Evolutionary conservation across 2,888 invertebrate species (phyloP), one percentile per base, ranked within the genome.

Genomic region (Drosophila tripunctata): DNA sequence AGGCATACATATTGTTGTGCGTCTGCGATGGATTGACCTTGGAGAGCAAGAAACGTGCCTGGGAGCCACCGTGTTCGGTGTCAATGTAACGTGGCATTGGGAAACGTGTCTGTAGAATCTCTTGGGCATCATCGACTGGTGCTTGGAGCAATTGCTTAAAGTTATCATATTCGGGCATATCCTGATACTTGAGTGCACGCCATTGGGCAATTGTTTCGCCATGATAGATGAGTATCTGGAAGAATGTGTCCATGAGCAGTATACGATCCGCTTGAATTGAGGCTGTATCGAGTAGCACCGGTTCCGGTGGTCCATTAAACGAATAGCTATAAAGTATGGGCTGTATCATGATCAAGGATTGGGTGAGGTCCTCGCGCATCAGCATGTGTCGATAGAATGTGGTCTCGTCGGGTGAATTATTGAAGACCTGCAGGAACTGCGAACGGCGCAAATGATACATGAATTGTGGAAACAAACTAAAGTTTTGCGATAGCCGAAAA

Each of bases 1-100:
- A 98, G 36, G 97, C 96, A 92, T 97, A 98, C 97, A 97, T 98
- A 92, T 99, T 99, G 93, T 99, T 99, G 92, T 99, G 99, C 14
- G 99, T 99, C 91, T 98, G 97, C 86, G 99, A 99, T n/a, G 99
- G 99, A 92, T 99, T 99, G 63, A 99, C 99, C 94, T 99, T 99
- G 15, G 98, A 98, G 55, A 99, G 92, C 79, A 99, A 93, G 93
- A 99, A 99, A 76, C 99, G 95, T 10, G 99, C 99, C 94, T 99
- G 99, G 1, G 99, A 99, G 8, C 99, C 99, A n/a, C 98, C 99
- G 88, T 99, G 97, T 90, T 99, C 99, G 0, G 99, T 99, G 91
- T 98, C 99, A 79, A 99, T 99, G 91, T 99, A 99, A 56, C 99
- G 94, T 7, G 99, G 99, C 94, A 99, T 98, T 1, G 99, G 99